These are phyloP conservation scores for Anastrepha obliqua DNA, from an alignment of 1,140 invertebrate genomes.

Conservation along the genomic window DNA sequence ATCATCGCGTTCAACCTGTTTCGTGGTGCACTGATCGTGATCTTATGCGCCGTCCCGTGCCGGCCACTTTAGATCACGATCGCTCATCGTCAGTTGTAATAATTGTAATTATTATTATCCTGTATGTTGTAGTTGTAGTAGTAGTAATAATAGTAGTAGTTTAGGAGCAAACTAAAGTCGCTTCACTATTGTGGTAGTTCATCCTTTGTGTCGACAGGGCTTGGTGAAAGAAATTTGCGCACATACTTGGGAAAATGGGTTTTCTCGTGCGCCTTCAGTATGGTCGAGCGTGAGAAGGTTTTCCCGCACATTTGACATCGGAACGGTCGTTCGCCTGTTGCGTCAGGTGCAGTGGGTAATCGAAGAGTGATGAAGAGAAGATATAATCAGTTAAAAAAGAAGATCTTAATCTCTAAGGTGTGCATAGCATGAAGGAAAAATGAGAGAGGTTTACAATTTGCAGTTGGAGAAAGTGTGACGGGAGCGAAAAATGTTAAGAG, in stretches of 20 bases:
- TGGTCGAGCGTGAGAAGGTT: slow-evolving; percentile 91
- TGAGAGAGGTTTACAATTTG: too few species aligned
- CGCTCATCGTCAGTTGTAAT: slow-evolving; percentile 55
- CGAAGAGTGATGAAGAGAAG: neutral
- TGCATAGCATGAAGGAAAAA: neutral
- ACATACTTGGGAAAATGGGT: slow-evolving; percentile 93
- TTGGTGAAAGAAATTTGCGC: slow-evolving; percentile 88
- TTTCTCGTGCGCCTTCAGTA: slow-evolving; percentile 93
- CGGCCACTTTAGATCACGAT: slow-evolving; percentile 3
- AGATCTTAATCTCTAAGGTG: neutral
- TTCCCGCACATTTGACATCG: slow-evolving; percentile 91
- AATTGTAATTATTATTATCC: slow-evolving; percentile 60
- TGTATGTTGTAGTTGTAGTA: slow-evolving; percentile 62
- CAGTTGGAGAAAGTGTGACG: neutral
- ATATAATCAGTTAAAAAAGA: neutral
- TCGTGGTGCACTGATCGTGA: slow-evolving; percentile 30
- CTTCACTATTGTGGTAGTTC: slow-evolving; percentile 82
- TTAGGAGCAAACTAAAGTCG: slow-evolving; percentile 74
- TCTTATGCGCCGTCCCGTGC: neutral
- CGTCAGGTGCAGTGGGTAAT: neutral
- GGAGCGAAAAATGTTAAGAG: too few species aligned
- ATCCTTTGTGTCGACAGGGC: slow-evolving; percentile 86
- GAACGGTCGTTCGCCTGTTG: slow-evolving; percentile 87
- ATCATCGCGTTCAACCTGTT: neutral
- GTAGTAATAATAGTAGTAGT: slow-evolving; percentile 74